Evolutionary conservation across 1,140 invertebrate species (phyloP), one percentile per base, ranked within the genome.

Genomic region (Asbolus verrucosus): DNA sequence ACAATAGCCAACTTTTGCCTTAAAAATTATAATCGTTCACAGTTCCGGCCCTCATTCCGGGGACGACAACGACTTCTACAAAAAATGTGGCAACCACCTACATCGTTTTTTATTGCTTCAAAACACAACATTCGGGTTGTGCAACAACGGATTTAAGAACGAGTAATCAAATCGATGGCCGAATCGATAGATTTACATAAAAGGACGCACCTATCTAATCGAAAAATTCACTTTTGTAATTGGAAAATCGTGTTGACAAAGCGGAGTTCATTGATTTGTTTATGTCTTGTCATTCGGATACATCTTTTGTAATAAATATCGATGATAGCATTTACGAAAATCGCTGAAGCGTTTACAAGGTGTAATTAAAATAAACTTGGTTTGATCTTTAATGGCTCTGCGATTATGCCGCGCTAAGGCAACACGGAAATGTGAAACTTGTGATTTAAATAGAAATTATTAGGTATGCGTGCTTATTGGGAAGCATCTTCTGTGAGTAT

Each of bases 161-260:
- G n/a, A n/a, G n/a, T n/a, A n/a, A n/a, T n/a, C n/a, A n/a, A n/a
- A n/a, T n/a, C n/a, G n/a, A n/a, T n/a, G n/a, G n/a, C n/a, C n/a
- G n/a, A n/a, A 21, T 11, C 11, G 8, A n/a, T n/a, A 50, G 21
- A 50, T 50, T 50, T 50, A 50, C 43, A 50, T 50, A n/a, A 50
- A 54, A 54, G 30, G 13, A 19, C 46, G 21, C 46, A 30, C 46
- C 46, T 54, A 54, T 54, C 19, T 54, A 54, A 36, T 36, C 33
- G 33, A 36, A 54, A 54, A 54, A 30, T 54, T 13, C 19, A 11
- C 33, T 36, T 36, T 36, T 36, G 21, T 54, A 54, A 54, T 54
- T 54, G 46, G 19, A 54, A 54, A 54, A 54, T 30, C 46, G 46
- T 54, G 46, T 54, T 54, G 46, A 54, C 46, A 54, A 54, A 54